Evolutionary conservation across 2,797 vertebrate genomes (phyloP), one percentile per base, ranked within the genome.

Genomic region (Hyperoplus lanceolatus): DNA sequence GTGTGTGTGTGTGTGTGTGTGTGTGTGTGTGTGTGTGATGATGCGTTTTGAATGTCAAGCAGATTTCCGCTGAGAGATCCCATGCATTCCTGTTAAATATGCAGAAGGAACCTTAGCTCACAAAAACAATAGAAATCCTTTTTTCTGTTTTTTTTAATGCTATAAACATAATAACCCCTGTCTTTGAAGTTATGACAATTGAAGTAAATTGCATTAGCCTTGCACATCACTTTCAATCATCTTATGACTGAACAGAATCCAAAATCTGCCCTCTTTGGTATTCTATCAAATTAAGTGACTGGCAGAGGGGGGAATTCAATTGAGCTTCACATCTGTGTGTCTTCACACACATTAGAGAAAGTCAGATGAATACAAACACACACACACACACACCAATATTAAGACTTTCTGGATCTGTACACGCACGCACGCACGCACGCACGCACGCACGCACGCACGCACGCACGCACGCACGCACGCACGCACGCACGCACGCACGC

Each of bases 271-370:
- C 55, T 64, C 73, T 67, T 48, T 29, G 29, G 56, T 21, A 16
- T 59, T 15, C 46, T 59, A 75, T 78, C 51, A 55, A 29, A 76
- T 57, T 15, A 63, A 81, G 53, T 66, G 77, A 83, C 69, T 64
- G 69, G 62, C 61, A 36, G 59, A 69, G 45, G 54, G 21, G 55
- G 29, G 29, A 80, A 81, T 51, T 60, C n/a, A 74, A 64, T 84
- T 75, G 82, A 2, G 67, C 21, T 61, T 68, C 75, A 53, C 77
- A 73, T 88, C 77, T 57, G 75, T 51, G 58, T 9, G 49, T 68
- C 56, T 75, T 70, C 78, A 39, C 18, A 61, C 51, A 42, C 59
- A 14, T 3, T 29, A 3, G 29, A 29, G 29, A 29, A 29, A 3
- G 29, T 29, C 29, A 29, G 3, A 29, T 29, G 3, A 29, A 29